These are phyloP conservation scores for Sapajus apella DNA, from an alignment of 2,113 vertebrate species.

Conservation along the genomic window DNA sequence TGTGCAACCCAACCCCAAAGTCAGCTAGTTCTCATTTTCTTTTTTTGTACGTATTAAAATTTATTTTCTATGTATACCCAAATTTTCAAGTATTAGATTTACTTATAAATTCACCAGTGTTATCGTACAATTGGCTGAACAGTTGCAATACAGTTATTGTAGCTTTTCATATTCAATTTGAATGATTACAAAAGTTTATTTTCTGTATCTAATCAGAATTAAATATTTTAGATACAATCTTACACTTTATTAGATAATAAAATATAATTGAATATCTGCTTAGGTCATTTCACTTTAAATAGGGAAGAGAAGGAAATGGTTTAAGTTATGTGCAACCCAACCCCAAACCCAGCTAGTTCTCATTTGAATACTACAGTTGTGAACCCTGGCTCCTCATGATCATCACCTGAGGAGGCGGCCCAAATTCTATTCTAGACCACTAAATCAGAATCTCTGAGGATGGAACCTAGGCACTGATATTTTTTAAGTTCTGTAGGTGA, in stretches of 20 bases:
- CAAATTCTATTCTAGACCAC: not conserved
- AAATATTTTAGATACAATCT: slow-evolving; percentile 52
- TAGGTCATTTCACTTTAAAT: not conserved
- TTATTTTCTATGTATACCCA: slow-evolving; percentile 22
- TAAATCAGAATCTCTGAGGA: not conserved
- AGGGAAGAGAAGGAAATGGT: not conserved
- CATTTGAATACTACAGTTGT: not conserved
- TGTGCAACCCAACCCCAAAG: no score
- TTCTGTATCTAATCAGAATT: not conserved
- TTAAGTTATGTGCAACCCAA: not conserved
- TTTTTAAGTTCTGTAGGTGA: not conserved
- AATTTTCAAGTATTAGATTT: slow-evolving; percentile 3
- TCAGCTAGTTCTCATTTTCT: not conserved
- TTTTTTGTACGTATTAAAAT: slow-evolving; percentile 31
- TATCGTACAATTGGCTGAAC: not conserved
- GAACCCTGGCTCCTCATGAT: not conserved
- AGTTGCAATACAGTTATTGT: not conserved
- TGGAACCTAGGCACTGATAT: not conserved
- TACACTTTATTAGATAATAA: not conserved
- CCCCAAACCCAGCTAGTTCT: not conserved
- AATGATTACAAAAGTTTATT: not conserved
- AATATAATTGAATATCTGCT: slow-evolving; percentile 5
- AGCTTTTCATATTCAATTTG: not conserved
- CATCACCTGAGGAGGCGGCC: not conserved
- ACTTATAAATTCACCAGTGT: not conserved